A percentile compares a stretch with the other conserved stretches of the same genome.
Conservation (phyloP, 2,113 vertebrate genomes). For the Cervus canadensis region DNA sequence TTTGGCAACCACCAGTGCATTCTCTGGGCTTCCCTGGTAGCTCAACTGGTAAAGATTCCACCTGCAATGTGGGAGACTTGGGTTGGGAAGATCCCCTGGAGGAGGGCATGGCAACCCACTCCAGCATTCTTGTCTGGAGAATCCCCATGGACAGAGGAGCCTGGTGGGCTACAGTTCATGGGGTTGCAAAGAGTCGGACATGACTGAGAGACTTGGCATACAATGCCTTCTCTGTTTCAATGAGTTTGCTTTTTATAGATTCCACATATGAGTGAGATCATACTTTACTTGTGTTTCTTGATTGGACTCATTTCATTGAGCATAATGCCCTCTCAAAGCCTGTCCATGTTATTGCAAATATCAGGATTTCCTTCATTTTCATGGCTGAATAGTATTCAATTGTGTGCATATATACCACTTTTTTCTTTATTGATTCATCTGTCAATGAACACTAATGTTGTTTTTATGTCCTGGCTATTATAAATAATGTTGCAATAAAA, state of each 20-base stretch:
- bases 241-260: background rate
- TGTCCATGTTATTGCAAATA: background rate
- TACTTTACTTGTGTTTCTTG: background rate
- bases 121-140: background rate
- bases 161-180: background rate
- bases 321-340: background rate
- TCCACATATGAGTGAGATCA: background rate
- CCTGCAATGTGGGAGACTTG: background rate
- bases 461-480: background rate
- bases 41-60: background rate
- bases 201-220: background rate
- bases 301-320: background rate
- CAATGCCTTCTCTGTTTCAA: background rate
- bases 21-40: background rate
- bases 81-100: background rate
- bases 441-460: background rate
- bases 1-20: background rate
- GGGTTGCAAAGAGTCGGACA: background rate
- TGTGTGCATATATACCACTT: background rate
- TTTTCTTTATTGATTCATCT: background rate
- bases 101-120: background rate
- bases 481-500: background rate
- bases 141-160: background rate
- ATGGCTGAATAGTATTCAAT: background rate
- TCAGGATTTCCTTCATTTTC: background rate